phyloP scores from a whole-genome alignment of 35 echinoderm and acorn worm genomes.

The Ophiothrix spiculata region DNA sequence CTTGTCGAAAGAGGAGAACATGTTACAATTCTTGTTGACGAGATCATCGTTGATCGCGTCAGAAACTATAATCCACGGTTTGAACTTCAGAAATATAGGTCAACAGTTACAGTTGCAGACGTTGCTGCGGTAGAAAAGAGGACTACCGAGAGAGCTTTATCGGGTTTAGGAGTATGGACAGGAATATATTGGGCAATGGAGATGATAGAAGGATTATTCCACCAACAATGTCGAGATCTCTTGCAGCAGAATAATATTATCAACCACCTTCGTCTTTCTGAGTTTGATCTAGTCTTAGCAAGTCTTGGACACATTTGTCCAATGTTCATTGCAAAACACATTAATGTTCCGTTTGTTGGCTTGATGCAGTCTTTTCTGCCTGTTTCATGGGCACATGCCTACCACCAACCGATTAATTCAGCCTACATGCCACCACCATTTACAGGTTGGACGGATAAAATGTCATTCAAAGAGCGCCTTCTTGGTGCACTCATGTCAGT shows the following conservation, averaged over 20 bases:
- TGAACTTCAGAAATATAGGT: background rate
- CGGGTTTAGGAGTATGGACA: background rate
- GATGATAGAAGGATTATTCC: background rate
- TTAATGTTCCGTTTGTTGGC: background rate
- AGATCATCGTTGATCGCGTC: background rate
- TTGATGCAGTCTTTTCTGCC: constrained; percentile 1
- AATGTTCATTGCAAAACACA: background rate
- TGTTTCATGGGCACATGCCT: background rate
- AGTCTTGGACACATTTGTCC: background rate
- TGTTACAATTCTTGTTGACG: background rate
- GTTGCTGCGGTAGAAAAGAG: background rate
- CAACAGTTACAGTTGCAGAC: background rate
- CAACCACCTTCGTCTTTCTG: background rate
- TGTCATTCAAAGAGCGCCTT: background rate
- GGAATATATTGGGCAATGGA: background rate
- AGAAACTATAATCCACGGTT: background rate
- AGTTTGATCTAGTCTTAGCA: background rate
- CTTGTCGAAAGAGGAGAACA: background rate
- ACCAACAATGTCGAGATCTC: background rate
- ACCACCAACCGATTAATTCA: background rate
- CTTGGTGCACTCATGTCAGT: background rate
- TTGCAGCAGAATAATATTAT: background rate
- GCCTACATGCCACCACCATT: background rate
- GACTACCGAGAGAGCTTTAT: background rate
- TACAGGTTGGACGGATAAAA: background rate